These are phyloP conservation scores for Aporophyla nigra DNA, from an alignment of 2,888 invertebrate species.

Conservation along the genomic window DNA sequence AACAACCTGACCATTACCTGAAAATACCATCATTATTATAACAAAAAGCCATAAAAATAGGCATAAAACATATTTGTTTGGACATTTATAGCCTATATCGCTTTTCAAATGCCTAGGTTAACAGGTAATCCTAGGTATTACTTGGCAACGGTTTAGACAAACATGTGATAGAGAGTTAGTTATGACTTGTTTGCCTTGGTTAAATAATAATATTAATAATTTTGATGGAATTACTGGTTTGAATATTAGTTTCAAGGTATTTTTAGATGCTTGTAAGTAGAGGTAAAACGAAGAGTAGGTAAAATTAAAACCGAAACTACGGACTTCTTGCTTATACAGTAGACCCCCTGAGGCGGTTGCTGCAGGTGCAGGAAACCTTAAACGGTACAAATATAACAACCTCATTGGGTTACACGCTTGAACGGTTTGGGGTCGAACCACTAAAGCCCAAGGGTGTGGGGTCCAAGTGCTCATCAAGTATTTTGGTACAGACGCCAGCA, in stretches of 20 bases:
- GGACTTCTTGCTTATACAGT: no score
- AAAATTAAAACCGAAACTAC: no score
- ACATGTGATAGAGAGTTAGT: conserved; percentile 38
- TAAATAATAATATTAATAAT: conserved; percentile 4
- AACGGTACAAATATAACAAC: no score
- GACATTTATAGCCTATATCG: conserved; percentile 50
- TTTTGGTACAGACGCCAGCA: no score
- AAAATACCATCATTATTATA: conserved; percentile 31
- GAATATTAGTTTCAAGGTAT: neutral
- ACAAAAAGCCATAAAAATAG: conserved; percentile 49
- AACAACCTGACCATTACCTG: neutral
- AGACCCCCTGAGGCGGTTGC: no score
- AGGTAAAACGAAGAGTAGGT: neutral
- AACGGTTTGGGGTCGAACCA: no score
- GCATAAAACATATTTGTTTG: conserved; percentile 45
- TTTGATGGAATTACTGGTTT: neutral
- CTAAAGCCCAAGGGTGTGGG: no score
- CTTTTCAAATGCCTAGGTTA: conserved; percentile 37
- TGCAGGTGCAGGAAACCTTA: no score
- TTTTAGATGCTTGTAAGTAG: neutral
- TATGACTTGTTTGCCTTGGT: conserved; percentile 39
- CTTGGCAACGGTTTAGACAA: conserved; percentile 40
- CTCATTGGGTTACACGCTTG: no score
- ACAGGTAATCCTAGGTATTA: conserved; percentile 33
- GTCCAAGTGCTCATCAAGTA: no score